A percentile compares a stretch with the other conserved stretches of the same genome.
Conservation (phyloP, 2,797 vertebrate genomes). For the Lutjanus campechanus region DNA sequence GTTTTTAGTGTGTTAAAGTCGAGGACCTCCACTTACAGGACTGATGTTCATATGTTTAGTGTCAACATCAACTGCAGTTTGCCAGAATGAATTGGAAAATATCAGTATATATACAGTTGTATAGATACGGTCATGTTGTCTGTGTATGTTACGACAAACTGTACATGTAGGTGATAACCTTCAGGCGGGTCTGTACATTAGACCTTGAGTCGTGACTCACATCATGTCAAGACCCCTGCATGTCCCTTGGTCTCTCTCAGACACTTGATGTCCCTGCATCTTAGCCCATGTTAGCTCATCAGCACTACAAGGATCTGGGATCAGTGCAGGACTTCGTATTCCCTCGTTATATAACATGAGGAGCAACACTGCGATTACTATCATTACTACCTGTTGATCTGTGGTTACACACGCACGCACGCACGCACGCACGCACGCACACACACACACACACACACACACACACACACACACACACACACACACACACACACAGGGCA, state of each 20-base stretch:
- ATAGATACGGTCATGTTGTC: no score
- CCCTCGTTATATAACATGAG: slow-evolving; percentile 10
- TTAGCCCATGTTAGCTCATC: background rate
- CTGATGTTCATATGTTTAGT: no score
- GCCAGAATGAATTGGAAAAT: no score
- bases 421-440: slow-evolving; percentile 4
- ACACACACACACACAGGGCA: background rate
- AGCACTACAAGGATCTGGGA: background rate
- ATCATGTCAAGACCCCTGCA: background rate
- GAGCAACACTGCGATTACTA: slow-evolving; percentile 32
- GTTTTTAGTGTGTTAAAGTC: background rate
- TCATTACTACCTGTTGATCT: slow-evolving; percentile 44
- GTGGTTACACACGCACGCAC: background rate
- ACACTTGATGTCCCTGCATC: background rate
- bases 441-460: slow-evolving; percentile 3
- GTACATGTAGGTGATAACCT: background rate
- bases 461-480: background rate
- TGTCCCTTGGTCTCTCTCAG: background rate
- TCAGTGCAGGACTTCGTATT: background rate
- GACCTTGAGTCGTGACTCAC: background rate
- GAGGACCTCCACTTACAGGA: background rate
- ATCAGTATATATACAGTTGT: no score
- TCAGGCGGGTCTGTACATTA: background rate
- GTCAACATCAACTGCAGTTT: no score
- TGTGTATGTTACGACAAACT: background rate